A percentile compares a stretch with the other conserved stretches of the same genome.
These are phyloP conservation scores for Sternotherus odoratus DNA, from an alignment of 2,797 vertebrate genomes.

Conservation along the genomic window DNA sequence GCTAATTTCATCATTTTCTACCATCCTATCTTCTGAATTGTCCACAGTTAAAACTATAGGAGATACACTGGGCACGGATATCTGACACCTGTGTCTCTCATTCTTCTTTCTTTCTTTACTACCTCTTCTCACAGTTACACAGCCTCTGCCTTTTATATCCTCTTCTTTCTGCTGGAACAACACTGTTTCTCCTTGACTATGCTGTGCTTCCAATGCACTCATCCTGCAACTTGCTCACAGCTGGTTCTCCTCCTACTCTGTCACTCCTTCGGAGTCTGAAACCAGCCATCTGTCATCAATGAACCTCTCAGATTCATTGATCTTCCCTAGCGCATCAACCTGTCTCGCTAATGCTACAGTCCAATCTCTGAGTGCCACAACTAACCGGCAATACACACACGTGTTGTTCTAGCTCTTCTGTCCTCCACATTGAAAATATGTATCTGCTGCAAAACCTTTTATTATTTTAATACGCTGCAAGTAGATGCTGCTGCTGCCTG, in stretches of 20 bases:
- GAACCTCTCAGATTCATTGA: slow-evolving; percentile 76
- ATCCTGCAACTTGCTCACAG: slow-evolving; percentile 69
- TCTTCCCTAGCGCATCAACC: slow-evolving; percentile 73
- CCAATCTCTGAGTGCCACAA: slow-evolving; percentile 51
- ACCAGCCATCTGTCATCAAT: slow-evolving; percentile 78
- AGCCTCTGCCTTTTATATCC: slow-evolving; percentile 41
- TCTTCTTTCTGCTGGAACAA: slow-evolving; percentile 62
- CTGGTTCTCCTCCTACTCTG: slow-evolving; percentile 76
- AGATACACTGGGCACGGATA: slow-evolving; percentile 20
- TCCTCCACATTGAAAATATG: neutral
- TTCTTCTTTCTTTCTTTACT: slow-evolving; percentile 58
- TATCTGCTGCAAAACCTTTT: neutral
- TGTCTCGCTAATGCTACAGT: slow-evolving; percentile 62
- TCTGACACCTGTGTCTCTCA: slow-evolving; percentile 21
- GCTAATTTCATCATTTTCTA: slow-evolving; percentile 29
- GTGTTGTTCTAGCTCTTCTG: neutral
- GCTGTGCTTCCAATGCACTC: slow-evolving; percentile 58
- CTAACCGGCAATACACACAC: neutral
- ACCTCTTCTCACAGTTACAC: slow-evolving; percentile 40
- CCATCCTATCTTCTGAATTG: slow-evolving; percentile 35
- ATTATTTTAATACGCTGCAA: neutral
- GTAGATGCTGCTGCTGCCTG: neutral
- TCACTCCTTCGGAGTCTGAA: slow-evolving; percentile 72
- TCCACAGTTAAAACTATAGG: slow-evolving; percentile 23
- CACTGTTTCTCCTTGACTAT: slow-evolving; percentile 50